Evolutionary conservation across 2,888 invertebrate species (phyloP), one percentile per base, ranked within the genome.

Genomic region (Cantharis lateralis): DNA sequence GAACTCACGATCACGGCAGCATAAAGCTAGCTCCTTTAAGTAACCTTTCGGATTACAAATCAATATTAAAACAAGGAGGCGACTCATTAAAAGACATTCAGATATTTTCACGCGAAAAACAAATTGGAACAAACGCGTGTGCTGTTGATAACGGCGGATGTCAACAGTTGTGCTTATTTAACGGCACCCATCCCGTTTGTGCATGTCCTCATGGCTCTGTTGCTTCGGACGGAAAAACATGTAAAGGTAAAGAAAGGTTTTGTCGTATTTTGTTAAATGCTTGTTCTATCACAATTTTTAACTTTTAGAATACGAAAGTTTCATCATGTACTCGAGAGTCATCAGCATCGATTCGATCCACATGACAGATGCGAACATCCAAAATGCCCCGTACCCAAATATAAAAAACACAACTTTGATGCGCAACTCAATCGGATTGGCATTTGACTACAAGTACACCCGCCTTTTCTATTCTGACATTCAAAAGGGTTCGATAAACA

Each of bases 391-490:
- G 0, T 92, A 93, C 82, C 92, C 93, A 68, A 90, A 92, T 62
- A 94, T 97, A 74, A 91, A 92, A 79, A 92, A 94, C 85, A 89
- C 91, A 78, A 93, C 93, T 5, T 88, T 92, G 83, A 93, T 97
- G 92, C 91, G 95, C 75, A 97, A 97, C 89, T 96, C 95, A 10
- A 96, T 97, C 83, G 96, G 95, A 18, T 90, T 97, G 72, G 92
- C 95, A 1, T 96, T 93, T 88, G 95, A 95, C 89, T 95, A 94
- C 88, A 88, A 89, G 76, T 89, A 89, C 32, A 90, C 92, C 81
- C 89, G 92, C 70, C 89, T 96, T 70, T 96, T 95, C 89, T 97
- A 95, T 89, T 96, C 96, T 0, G 97, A 97, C 88, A 96, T 97
- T 79, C 95, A 96, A 86, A 91, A 93, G 84, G 96, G 95, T 75